These are phyloP conservation scores for Acrobasis repandana DNA, from an alignment of 2,888 invertebrate species.

Conservation along the genomic window DNA sequence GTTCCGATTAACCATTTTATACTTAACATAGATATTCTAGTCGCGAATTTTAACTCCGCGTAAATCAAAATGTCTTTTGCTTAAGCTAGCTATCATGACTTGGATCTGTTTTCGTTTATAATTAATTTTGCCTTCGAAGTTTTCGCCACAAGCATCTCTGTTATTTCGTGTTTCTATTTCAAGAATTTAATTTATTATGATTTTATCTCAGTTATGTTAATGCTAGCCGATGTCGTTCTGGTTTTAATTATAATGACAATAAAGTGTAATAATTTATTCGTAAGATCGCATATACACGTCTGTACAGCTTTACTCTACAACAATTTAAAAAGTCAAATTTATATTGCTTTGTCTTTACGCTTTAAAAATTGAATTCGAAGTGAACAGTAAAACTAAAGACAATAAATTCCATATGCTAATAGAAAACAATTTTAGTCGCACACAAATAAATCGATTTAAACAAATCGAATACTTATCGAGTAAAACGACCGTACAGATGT, in stretches of 20 bases:
- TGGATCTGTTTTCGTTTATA: slow-evolving; percentile 45
- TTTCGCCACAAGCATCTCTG: slow-evolving; percentile 44
- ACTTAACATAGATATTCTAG: neutral
- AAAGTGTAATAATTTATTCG: neutral
- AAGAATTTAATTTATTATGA: slow-evolving; percentile 43
- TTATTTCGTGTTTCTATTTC: slow-evolving; percentile 43
- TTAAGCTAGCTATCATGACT: slow-evolving; percentile 38
- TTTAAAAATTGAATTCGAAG: slow-evolving; percentile 1
- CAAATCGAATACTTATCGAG: slow-evolving; percentile 22
- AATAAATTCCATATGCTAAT: slow-evolving; percentile 5
- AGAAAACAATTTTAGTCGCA: neutral
- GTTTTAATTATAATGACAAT: slow-evolving; percentile 8
- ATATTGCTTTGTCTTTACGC: neutral
- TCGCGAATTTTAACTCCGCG: slow-evolving; percentile 12
- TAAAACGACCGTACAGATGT: slow-evolving; percentile 37
- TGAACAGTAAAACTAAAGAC: slow-evolving; percentile 3
- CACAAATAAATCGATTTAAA: slow-evolving; percentile 22
- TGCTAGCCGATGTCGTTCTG: slow-evolving; percentile 8
- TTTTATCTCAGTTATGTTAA: slow-evolving; percentile 32
- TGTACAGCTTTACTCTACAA: neutral
- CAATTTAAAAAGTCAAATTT: neutral
- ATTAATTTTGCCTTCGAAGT: slow-evolving; percentile 49
- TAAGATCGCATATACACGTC: neutral
- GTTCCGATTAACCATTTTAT: slow-evolving; percentile 4
- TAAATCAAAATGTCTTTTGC: slow-evolving; percentile 50